Evolutionary conservation across 2,888 invertebrate genomes (phyloP), one percentile per base, ranked within the genome.

Genomic region (Phyto melanocephala): DNA sequence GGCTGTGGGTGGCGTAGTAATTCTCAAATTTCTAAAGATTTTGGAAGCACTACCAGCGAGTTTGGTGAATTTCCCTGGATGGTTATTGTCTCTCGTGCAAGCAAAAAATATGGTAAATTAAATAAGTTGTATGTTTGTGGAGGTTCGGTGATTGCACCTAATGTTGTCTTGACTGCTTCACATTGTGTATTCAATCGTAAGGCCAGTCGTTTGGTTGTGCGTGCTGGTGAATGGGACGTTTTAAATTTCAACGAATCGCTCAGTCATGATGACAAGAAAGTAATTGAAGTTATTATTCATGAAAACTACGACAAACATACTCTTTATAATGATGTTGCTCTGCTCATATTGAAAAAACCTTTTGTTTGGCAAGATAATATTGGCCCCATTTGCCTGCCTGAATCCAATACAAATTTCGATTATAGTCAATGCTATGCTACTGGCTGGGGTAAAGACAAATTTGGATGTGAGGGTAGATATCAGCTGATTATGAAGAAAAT

Each of bases 211-310:
- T 86, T 93, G 1, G 87, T 89, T 47, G 91, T 95, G 2, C 92
- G 96, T 0, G 94, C 95, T 0, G 96, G 96, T 0, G 96, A 96
- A 91, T 96, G 96, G 96, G 96, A 96, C 90, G 95, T 95, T 0
- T 95, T 95, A 88, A 94, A 94, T 0, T 93, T 92, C 40, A 92
- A 92, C 54, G 96, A 96, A 87, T 92, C 94, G 0, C 93, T 92
- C 80, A 93, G 94, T 0, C 94, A 95, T 88, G 95, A 95, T 87
- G 95, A 96, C 87, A 92, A 95, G 2, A 91, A 92, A 7, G 95
- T 95, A 0, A 87, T 88, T 0, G 91, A 91, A 7, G 90, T 94
- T 0, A 89, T 93, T 0, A 88, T 93, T 0, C 96, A 96, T 86
- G 92, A 94, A 28, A 91, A 93, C 45, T 96, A 92, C 85, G 93